A percentile compares a stretch with the other conserved stretches of the same genome.
These are phyloP conservation scores for Orthonevra nobilis DNA, from an alignment of 2,888 invertebrate genomes.

Conservation along the genomic window DNA sequence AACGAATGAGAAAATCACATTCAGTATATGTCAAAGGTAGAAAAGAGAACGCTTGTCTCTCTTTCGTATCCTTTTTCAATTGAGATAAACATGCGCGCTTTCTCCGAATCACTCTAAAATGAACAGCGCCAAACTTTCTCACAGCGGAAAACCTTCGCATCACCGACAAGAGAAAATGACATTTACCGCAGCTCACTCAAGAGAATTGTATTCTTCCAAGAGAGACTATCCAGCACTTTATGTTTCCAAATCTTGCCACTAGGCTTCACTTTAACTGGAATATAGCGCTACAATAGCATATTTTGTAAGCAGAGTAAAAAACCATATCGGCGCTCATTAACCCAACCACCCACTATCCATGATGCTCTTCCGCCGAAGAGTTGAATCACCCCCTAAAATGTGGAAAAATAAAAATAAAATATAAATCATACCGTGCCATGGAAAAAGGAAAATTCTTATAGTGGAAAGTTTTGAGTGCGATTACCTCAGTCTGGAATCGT, in stretches of 20 bases:
- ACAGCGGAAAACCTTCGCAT: conserved; percentile 10
- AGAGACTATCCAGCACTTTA: conserved; percentile 37
- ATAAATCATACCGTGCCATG: no score
- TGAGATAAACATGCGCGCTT: conserved; percentile 44
- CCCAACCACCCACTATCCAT: conserved; percentile 27
- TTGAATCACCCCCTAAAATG: conserved; percentile 50
- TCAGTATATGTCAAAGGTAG: background rate
- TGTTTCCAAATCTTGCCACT: conserved; percentile 35
- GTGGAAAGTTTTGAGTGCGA: conserved; percentile 75
- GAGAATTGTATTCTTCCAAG: conserved; percentile 34
- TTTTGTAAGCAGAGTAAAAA: background rate
- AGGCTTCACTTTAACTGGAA: background rate
- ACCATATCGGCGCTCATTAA: no score
- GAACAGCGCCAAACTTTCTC: conserved; percentile 29
- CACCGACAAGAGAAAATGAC: conserved; percentile 19
- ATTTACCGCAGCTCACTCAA: conserved; percentile 31
- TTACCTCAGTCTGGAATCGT: conserved; percentile 80
- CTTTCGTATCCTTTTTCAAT: no score
- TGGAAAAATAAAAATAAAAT: conserved; percentile 2
- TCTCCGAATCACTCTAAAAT: background rate
- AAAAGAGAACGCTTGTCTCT: conserved; percentile 3
- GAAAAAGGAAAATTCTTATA: conserved; percentile 68
- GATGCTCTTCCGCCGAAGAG: conserved; percentile 44
- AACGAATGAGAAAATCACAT: no score
- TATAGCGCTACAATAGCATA: conserved; percentile 38